Percentiles rank a stretch among this genome's conserved stretches.
Evolutionary conservation across 2,888 invertebrate genomes (phyloP).

Genomic region (Drosophila acutilabella): DNA sequence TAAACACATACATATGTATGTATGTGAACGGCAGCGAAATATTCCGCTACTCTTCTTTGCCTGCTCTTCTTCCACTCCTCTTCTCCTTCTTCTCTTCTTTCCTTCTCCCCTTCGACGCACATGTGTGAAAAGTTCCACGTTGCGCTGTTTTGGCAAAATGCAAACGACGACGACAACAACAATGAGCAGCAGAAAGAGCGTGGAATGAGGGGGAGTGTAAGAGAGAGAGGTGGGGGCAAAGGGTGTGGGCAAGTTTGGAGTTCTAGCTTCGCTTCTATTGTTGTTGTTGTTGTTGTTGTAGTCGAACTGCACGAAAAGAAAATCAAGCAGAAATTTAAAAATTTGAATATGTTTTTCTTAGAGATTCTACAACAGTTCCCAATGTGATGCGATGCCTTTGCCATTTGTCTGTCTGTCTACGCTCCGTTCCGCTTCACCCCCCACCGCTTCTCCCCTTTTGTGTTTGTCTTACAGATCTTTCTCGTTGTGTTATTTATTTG

Average conservation of each 20-base stretch:
- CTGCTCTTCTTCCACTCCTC: background rate
- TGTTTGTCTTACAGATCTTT: constrained; percentile 70
- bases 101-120: constrained; percentile 10
- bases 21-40: constrained; percentile 27
- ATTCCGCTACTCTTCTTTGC: constrained; percentile 20
- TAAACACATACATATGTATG: constrained; percentile 75
- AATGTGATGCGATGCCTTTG: constrained; percentile 35
- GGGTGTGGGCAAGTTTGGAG: background rate
- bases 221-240: background rate
- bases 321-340: constrained; percentile 77
- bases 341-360: constrained; percentile 80
- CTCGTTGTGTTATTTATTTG: constrained; percentile 78
- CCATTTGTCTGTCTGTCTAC: constrained; percentile 71
- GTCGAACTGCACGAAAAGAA: constrained; percentile 49
- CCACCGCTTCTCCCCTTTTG: background rate
- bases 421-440: background rate
- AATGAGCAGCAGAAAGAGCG: constrained; percentile 14
- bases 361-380: constrained; percentile 27
- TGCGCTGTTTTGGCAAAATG: constrained; percentile 77
- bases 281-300: constrained; percentile 9
- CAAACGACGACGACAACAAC: constrained; percentile 63
- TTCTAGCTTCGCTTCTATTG: constrained; percentile 23
- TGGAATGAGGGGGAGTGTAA: background rate
- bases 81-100: background rate
- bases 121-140: constrained; percentile 78